Base-by-base conservation (phyloP, 2,888 invertebrate genomes). In the Pasiphila rectangulata region DNA sequence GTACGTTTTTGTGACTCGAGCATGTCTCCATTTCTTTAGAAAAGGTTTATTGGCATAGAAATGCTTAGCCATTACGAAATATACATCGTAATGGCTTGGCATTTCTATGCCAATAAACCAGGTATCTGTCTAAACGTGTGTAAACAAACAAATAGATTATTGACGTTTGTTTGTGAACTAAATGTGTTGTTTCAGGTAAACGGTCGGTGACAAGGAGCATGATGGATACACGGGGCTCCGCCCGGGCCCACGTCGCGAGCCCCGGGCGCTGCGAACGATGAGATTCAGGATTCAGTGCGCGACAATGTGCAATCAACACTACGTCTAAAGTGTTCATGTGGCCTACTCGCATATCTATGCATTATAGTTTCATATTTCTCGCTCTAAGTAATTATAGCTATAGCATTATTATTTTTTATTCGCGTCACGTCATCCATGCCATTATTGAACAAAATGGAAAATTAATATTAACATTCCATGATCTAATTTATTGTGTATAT, bases 401-500 rank as follows among this genome's bases (percentile, higher is more conserved):
- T 48, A 79, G 74, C 67, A 74, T 79, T 84, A 74, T 79, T 84
- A 83, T 83, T 81, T 83, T 83, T 83, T 70, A 75, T 78, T 69
- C 61, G 68, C 71, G 69, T 69, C 32, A 16, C 16, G 44, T 47
- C 47, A 51, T 32, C 36, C 25, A 46, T 41, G 58, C 56, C 56
- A 51, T 70, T 67, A 65, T 57, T 63, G 69, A 73, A 73, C 69
- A 73, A 67, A 70, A 68, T 74, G 67, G 71, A 78, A 83, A 78
- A 51, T 53, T 78, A 72, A 76, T 80, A 77, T 77, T 78, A 80
- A 87, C 87, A 88, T 88, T 88, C 87, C 87, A 88, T 84, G 83
- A 81, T 86, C 79, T 86, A 82, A 88, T 86, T 88, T 88, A 88
- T 88, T 88, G 79, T 88, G 84, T 87, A 87, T 83, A 86, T 84